These are phyloP conservation scores for Tinamus guttatus DNA, from an alignment of 2,113 vertebrate species.

Conservation along the genomic window DNA sequence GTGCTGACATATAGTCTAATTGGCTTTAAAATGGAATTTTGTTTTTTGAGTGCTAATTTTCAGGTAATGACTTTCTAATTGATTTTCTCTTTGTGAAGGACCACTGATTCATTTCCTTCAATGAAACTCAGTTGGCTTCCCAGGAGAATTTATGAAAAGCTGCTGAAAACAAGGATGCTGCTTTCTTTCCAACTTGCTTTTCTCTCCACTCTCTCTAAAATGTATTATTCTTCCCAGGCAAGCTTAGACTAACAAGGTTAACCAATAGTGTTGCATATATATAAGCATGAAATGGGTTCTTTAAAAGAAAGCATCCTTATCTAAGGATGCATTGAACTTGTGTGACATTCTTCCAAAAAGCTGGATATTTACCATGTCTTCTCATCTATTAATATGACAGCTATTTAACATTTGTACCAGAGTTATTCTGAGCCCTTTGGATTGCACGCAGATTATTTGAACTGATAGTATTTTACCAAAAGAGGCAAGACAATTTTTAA, in stretches of 20 bases:
- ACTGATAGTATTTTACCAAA: not conserved
- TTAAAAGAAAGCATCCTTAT: not conserved
- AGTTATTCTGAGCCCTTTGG: not conserved
- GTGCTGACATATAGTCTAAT: constrained; percentile 33
- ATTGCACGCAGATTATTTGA: not conserved
- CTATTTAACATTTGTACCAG: not conserved
- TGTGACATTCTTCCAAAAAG: not conserved
- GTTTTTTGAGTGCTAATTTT: constrained; percentile 59
- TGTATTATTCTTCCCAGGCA: not conserved
- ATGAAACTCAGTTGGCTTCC: constrained; percentile 4
- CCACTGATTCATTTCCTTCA: constrained; percentile 52
- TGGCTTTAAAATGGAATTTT: constrained; percentile 47
- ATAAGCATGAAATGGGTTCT: not conserved
- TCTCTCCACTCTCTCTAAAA: not conserved
- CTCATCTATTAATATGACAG: not conserved
- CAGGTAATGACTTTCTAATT: constrained; percentile 58
- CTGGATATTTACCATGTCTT: not conserved
- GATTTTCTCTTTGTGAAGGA: constrained; percentile 45
- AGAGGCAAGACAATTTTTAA: not conserved
- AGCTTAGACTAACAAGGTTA: not conserved
- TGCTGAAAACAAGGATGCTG: not conserved
- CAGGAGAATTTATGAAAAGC: constrained; percentile 38
- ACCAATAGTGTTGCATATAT: not conserved
- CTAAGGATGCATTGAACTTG: not conserved
- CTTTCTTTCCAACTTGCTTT: constrained; percentile 4